phyloP scores from a whole-genome alignment of 1,140 invertebrate genomes.

The Ridgeia piscesae region DNA sequence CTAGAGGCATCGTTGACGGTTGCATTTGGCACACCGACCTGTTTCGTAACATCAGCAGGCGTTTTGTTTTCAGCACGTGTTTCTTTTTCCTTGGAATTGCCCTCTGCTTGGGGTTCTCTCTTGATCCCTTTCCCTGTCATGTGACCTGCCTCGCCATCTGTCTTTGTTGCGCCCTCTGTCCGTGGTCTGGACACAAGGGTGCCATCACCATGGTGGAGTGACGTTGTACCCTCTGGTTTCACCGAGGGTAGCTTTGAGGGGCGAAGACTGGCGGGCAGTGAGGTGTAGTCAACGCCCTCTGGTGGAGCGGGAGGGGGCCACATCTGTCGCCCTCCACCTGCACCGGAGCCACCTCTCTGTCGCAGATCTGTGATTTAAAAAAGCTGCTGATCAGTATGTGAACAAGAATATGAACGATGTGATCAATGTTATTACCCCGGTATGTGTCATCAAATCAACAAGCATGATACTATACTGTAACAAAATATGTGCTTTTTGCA shows the following conservation, averaged over 20 bases:
- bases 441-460: not conserved
- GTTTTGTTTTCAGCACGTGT: not conserved
- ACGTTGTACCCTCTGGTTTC: not conserved
- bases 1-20: not conserved
- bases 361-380: not conserved
- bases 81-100: not conserved
- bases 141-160: not conserved
- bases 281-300: not conserved
- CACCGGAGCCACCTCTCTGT: no score
- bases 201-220: not conserved
- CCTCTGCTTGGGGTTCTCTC: not conserved
- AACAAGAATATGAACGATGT: not conserved
- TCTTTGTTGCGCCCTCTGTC: not conserved
- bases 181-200: no score
- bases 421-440: no score
- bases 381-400: not conserved
- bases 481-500: no score
- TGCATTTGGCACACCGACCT: not conserved
- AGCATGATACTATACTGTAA: not conserved
- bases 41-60: not conserved
- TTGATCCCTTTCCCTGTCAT: no score
- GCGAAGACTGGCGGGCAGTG: not conserved
- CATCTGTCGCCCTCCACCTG: not conserved
- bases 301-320: constrained; percentile 16
- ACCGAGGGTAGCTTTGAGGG: not conserved